Percentiles rank a stretch among this genome's conserved stretches.
Evolutionary conservation across 2,113 vertebrate species (phyloP).

Genomic region (Donacobius atricapilla): DNA sequence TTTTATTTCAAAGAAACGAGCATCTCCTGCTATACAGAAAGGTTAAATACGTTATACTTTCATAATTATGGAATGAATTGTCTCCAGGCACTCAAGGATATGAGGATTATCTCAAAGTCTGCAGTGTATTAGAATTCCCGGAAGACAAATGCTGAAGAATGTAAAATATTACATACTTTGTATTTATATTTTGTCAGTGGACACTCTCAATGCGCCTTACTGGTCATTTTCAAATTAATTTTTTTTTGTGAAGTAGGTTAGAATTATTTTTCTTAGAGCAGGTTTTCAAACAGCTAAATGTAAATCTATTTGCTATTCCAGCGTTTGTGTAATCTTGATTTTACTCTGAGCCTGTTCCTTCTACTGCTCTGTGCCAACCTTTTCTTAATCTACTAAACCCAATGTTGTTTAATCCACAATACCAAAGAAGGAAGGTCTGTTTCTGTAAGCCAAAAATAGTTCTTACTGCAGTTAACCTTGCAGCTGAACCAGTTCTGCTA

Average conservation of each 20-base stretch:
- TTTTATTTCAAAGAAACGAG: not conserved
- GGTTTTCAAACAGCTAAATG: not conserved
- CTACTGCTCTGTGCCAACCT: not conserved
- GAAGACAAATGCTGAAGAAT: conserved; percentile 12
- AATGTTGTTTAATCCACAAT: not conserved
- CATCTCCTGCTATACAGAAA: not conserved
- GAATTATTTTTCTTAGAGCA: not conserved
- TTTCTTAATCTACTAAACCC: not conserved
- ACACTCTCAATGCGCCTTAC: not conserved
- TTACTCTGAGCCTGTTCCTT: not conserved
- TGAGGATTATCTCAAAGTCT: conserved; percentile 6
- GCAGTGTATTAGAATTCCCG: not conserved
- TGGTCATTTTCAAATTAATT: not conserved
- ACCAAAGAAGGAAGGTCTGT: conserved; percentile 12
- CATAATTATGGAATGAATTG: not conserved
- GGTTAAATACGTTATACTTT: not conserved
- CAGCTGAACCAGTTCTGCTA: not conserved
- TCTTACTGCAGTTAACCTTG: not conserved
- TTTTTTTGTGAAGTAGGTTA: not conserved
- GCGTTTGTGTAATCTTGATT: not conserved
- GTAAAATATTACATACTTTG: not conserved
- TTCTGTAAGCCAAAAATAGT: not conserved
- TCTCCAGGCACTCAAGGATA: conserved; percentile 6
- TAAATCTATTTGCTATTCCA: not conserved
- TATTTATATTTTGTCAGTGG: not conserved